These are phyloP conservation scores for Chloroclysta siterata DNA, from an alignment of 2,888 invertebrate species.

Conservation along the genomic window DNA sequence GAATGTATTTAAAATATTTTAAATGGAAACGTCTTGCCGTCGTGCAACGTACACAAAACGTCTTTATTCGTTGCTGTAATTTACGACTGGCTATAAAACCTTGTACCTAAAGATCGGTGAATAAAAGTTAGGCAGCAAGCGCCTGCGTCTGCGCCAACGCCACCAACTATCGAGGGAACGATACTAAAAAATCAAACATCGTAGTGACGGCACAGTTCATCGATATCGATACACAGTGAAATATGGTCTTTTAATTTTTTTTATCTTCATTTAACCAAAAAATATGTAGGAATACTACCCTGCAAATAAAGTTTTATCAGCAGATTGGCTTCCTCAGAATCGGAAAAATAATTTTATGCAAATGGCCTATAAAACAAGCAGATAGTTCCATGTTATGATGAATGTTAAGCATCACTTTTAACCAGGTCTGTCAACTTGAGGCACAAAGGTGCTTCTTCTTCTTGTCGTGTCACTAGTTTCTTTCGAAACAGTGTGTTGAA, in stretches of 20 bases:
- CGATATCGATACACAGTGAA: slow-evolving; percentile 46
- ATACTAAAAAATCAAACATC: slow-evolving; percentile 64
- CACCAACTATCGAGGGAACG: slow-evolving; percentile 49
- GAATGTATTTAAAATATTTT: slow-evolving; percentile 75
- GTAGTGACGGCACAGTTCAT: slow-evolving; percentile 46
- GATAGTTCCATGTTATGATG: no score
- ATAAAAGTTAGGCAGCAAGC: slow-evolving; percentile 71
- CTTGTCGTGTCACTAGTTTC: no score
- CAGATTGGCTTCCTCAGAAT: no score
- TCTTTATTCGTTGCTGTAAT: slow-evolving; percentile 76
- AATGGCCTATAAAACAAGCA: no score
- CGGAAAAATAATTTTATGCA: not conserved
- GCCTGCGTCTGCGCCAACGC: slow-evolving; percentile 61
- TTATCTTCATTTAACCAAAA: no score
- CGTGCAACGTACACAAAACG: slow-evolving; percentile 71
- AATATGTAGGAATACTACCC: no score
- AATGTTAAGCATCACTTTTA: no score
- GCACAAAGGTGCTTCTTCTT: no score
- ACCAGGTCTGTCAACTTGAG: no score
- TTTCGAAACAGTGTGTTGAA: no score
- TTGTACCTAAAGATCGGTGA: slow-evolving; percentile 73
- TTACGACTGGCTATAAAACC: slow-evolving; percentile 75
- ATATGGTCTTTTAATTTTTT: no score
- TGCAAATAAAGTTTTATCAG: no score
- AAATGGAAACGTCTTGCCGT: slow-evolving; percentile 73